Evolutionary conservation across 92 coral and sea anemone genomes (phyloP).

Genomic region (Pocillopora grandis): DNA sequence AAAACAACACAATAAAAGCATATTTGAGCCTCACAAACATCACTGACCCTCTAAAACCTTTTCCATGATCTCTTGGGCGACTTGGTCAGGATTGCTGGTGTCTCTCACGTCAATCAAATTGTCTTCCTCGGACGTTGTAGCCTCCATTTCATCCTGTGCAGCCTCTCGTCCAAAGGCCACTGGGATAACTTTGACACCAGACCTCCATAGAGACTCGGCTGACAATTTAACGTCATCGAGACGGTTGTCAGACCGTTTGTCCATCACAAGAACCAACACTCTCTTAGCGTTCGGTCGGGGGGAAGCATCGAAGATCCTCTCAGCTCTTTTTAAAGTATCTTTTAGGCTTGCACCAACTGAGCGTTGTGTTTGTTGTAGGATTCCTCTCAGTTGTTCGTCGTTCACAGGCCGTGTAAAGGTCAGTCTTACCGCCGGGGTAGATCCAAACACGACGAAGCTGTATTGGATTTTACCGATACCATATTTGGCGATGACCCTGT

Average conservation of each 20-base stretch:
- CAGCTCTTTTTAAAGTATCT: slow-evolving; percentile 61
- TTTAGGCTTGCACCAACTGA: slow-evolving; percentile 66
- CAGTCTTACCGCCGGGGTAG: slow-evolving; percentile 48
- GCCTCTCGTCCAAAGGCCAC: slow-evolving; percentile 69
- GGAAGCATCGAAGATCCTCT: slow-evolving; percentile 59
- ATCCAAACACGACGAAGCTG: slow-evolving; percentile 79
- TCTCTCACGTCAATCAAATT: slow-evolving; percentile 45
- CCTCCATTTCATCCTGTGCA: slow-evolving; percentile 36
- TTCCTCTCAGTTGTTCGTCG: slow-evolving; percentile 27
- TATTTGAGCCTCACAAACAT: neutral
- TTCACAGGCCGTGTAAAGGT: slow-evolving; percentile 51
- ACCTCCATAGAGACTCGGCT: slow-evolving; percentile 42
- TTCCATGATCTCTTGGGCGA: slow-evolving; percentile 58
- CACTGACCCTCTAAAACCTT: slow-evolving; percentile 44
- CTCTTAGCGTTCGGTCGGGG: slow-evolving; percentile 71
- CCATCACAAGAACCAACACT: slow-evolving; percentile 79
- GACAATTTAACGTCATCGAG: slow-evolving; percentile 36
- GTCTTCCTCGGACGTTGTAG: slow-evolving; percentile 33
- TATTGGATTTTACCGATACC: slow-evolving; percentile 71
- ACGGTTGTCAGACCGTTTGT: slow-evolving; percentile 57
- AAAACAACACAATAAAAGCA: too few species aligned
- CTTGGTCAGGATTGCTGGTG: slow-evolving; percentile 24
- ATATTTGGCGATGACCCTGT: slow-evolving; percentile 61
- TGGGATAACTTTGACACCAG: slow-evolving; percentile 57
- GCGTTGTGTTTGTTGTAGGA: slow-evolving; percentile 31